Base-by-base conservation (phyloP, 1,140 invertebrate genomes). In the Anoplophora glabripennis region DNA sequence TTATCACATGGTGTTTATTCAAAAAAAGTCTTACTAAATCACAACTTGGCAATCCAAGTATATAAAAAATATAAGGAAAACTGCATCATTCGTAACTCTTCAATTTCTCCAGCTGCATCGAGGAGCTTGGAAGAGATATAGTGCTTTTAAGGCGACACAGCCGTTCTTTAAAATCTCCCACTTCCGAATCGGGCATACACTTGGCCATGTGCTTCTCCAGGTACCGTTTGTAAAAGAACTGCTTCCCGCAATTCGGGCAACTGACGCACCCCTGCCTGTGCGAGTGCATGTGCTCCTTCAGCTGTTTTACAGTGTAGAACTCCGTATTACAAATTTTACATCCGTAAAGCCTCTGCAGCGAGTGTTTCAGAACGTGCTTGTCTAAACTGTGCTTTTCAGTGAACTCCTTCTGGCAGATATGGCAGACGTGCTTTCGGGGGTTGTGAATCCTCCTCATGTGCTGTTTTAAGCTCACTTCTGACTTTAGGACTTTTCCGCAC, bases 321-420 rank as follows among this genome's bases (percentile, higher is more conserved):
- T 63, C 61, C 33, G 49, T 52, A 9, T 63, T 45, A 21, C 61
- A 63, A 11, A 58, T 9, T 46, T 58, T 63, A 49, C 61, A 63
- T 21, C 58, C 61, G 34, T 63, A 55, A 12, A 63, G 34, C 17
- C 61, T 28, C 44, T 58, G 55, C 15, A 42, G 35, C 1, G 52
- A 44, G 49, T 69, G 67, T 21, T 58, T 67, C 34, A 66, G 35
- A 9, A 52, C 18, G 21, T 70, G 68, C 18, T 57, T 60, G 46
- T 61, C 64, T 15, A 68, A 57, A 52, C 66, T 70, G 12, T 59
- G 64, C 46, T 64, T 64, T 56, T 68, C 68, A 14, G 61, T 60
- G 21, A 68, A 70, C 12, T 53, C 45, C 58, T 70, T 65, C 10
- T 63, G 68, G 48, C 72, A 74, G 12, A 68, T 61, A n/a, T 63